Evolutionary conservation across 2,888 invertebrate species (phyloP), one percentile per base, ranked within the genome.

Genomic region (Elegia similella): DNA sequence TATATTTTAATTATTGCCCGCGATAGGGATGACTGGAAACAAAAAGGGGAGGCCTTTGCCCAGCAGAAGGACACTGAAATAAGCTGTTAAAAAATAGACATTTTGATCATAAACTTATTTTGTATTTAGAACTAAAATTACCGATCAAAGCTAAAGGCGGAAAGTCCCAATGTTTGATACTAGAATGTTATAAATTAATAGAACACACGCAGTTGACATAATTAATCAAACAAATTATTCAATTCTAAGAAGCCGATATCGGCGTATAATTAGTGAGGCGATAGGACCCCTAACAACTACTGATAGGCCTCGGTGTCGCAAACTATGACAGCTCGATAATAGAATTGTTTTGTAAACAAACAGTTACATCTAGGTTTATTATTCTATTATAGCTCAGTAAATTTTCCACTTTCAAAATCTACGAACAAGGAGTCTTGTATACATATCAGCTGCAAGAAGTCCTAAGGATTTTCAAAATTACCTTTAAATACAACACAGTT

Each of bases 171-270:
- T 12, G n/a, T 44, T 44, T 44, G 0, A 46, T 8, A 17, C n/a
- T 23, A 23, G 5, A 23, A 23, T 23, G 5, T 23, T 23, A 48
- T 48, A 48, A 32, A 30, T 30, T 30, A 15, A 12, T 32, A 32
- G 48, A 30, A 48, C 48, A 30, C 17, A 46, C 43, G 17, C 32
- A 32, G 48, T 48, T 32, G 30, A 48, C 48, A 13, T 48, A 32
- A 32, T 48, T 48, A 48, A 48, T 48, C 50, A 50, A 38, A 50
- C 48, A 13, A 50, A 34, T 50, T 15, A 34, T 34, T 34, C 34
- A 50, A 50, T 50, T 34, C 50, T 50, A n/a, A 34, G 50, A 50
- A 50, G 34, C 13, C 34, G 12, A 17, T 50, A 32, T 10, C 32
- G 13, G 30, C 10, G 1, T 32, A 38, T 7, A 50, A 50, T 50